Percentiles rank a stretch among this genome's conserved stretches.
phyloP scores from a whole-genome alignment of 1,140 invertebrate species.

The Zaprionus camerounensis region DNA sequence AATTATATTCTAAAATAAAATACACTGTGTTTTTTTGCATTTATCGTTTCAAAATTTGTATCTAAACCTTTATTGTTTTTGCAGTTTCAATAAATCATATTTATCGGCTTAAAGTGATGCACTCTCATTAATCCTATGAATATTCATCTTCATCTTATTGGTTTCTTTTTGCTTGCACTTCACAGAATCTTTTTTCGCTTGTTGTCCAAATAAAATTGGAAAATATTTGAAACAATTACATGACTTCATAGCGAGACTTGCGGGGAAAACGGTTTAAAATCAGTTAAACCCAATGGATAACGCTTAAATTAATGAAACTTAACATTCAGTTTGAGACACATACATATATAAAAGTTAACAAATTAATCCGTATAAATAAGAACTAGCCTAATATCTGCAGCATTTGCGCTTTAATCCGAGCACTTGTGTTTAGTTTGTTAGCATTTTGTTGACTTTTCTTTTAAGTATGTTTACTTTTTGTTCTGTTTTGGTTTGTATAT shows the following conservation, averaged over 20 bases:
- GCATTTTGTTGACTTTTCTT: slow-evolving; percentile 28
- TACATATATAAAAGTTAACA: slow-evolving; percentile 41
- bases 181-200: slow-evolving; percentile 30
- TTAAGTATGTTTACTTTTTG: slow-evolving; percentile 37
- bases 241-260: background rate
- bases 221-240: slow-evolving; percentile 14
- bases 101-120: slow-evolving; percentile 36
- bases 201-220: slow-evolving; percentile 37
- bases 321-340: slow-evolving; percentile 12
- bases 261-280: slow-evolving; percentile 9
- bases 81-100: slow-evolving; percentile 75
- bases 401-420: slow-evolving; percentile 53
- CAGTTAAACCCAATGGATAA: slow-evolving; percentile 19
- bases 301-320: slow-evolving; percentile 13
- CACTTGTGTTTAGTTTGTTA: slow-evolving; percentile 71
- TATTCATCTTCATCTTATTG: slow-evolving; percentile 35
- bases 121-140: slow-evolving; percentile 22
- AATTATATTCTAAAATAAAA: background rate
- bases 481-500: slow-evolving; percentile 66
- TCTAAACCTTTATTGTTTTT: slow-evolving; percentile 84
- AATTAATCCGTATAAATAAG: slow-evolving; percentile 41
- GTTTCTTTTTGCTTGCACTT: slow-evolving; percentile 37
- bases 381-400: slow-evolving; percentile 72
- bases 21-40: slow-evolving; percentile 58
- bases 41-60: slow-evolving; percentile 84